These are phyloP conservation scores for Anarrhichthys ocellatus DNA, from an alignment of 2,113 vertebrate genomes.

Conservation along the genomic window DNA sequence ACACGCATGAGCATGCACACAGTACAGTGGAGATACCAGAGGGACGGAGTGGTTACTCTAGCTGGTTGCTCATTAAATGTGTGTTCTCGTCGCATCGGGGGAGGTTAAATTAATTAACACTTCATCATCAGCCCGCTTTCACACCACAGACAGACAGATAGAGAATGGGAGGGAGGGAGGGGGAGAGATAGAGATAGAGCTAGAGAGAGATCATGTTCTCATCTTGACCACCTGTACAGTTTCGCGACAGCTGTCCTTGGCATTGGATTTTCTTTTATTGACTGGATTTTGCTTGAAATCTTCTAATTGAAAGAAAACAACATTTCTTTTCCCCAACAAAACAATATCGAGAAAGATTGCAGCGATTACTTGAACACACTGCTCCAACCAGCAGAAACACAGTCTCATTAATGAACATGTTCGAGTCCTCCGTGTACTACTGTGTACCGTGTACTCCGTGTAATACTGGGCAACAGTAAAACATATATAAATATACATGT, in stretches of 20 bases:
- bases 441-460: no score
- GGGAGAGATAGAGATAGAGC: not conserved
- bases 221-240: not conserved
- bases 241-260: not conserved
- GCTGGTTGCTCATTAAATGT: constrained; percentile 68
- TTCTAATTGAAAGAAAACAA: not conserved
- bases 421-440: not conserved
- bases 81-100: constrained; percentile 60
- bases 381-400: not conserved
- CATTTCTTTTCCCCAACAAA: not conserved
- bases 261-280: not conserved
- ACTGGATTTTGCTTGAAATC: no score
- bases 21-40: constrained; percentile 28
- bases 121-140: constrained; percentile 56
- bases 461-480: not conserved
- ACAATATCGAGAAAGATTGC: not conserved
- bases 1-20: constrained; percentile 13
- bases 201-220: not conserved
- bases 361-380: not conserved
- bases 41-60: constrained; percentile 61
- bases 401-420: not conserved
- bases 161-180: not conserved
- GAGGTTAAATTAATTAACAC: constrained; percentile 74
- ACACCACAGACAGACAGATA: constrained; percentile 52
- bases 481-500: not conserved